Evolutionary conservation across 2,888 invertebrate genomes (phyloP).

Genomic region (Sinodicranocentrus sp.): DNA sequence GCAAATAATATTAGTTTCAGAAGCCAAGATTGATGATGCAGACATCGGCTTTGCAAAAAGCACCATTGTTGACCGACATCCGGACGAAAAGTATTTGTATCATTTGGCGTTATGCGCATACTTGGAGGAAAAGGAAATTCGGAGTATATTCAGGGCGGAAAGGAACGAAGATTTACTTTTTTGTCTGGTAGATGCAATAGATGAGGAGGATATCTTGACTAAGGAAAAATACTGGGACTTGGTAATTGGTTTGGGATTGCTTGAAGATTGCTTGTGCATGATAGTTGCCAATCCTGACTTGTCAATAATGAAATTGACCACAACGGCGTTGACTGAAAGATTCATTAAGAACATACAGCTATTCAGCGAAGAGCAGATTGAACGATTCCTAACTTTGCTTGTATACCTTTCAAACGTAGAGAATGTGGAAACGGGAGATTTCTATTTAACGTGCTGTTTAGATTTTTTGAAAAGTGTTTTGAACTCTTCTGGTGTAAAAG

Average conservation of each 20-base stretch:
- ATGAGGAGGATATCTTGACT: neutral
- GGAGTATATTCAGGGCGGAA: neutral
- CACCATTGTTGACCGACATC: neutral
- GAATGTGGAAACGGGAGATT: neutral
- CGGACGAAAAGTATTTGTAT: conserved; percentile 37
- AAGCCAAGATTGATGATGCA: neutral
- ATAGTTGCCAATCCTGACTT: neutral
- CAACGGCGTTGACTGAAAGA: neutral
- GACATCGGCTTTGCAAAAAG: neutral
- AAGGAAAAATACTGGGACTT: conserved; percentile 13
- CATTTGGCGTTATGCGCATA: conserved; percentile 58
- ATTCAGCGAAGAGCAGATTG: neutral
- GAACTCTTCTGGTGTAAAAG: neutral
- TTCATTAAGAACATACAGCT: neutral
- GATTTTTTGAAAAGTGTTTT: neutral
- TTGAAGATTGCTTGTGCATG: conserved; percentile 33
- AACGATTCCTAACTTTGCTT: neutral
- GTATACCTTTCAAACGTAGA: neutral
- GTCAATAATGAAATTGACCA: neutral
- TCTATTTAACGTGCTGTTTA: neutral
- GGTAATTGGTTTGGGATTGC: conserved; percentile 8
- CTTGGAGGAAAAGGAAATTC: conserved; percentile 46
- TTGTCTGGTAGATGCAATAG: neutral
- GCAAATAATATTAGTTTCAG: too few species aligned
- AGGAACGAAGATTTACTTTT: neutral